A percentile compares a stretch with the other conserved stretches of the same genome.
Evolutionary conservation across 92 coral and sea anemone species (phyloP).

Genomic region (Epizoanthus illoricatus): DNA sequence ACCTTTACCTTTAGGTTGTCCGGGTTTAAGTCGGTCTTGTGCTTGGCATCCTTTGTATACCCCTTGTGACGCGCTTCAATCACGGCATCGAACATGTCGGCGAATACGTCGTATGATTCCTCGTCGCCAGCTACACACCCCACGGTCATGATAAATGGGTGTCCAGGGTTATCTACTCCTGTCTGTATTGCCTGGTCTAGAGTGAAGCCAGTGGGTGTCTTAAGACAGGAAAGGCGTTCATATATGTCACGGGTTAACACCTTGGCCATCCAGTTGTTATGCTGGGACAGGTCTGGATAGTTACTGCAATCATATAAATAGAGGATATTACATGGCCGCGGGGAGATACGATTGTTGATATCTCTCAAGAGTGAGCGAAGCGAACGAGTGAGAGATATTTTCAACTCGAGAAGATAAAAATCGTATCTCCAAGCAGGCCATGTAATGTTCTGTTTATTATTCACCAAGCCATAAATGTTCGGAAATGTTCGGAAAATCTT

Average conservation of each 20-base stretch:
- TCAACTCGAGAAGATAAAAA: no score
- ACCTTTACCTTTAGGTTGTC: conserved; percentile 45
- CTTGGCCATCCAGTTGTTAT: conserved; percentile 90
- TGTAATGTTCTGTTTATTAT: no score
- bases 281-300: conserved; percentile 73
- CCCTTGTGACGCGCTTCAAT: conserved; percentile 90
- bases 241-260: conserved; percentile 71
- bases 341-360: no score
- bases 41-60: conserved; percentile 68
- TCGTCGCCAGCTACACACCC: conserved; percentile 98
- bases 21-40: conserved; percentile 86
- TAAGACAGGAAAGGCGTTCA: conserved; percentile 52
- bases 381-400: no score
- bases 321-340: no score
- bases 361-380: no score
- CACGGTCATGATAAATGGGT: conserved; percentile 86
- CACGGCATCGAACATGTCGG: conserved; percentile 81
- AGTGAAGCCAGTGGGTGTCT: conserved; percentile 82
- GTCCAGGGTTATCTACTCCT: conserved; percentile 93
- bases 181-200: conserved; percentile 85
- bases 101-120: conserved; percentile 72
- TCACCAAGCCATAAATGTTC: no score
- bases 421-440: no score
- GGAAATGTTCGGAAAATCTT: no score
- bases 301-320: conserved; percentile 28